A percentile compares a stretch with the other conserved stretches of the same genome.
These are phyloP conservation scores for Cacoxenus indagator DNA, from an alignment of 2,888 invertebrate genomes.

Conservation along the genomic window DNA sequence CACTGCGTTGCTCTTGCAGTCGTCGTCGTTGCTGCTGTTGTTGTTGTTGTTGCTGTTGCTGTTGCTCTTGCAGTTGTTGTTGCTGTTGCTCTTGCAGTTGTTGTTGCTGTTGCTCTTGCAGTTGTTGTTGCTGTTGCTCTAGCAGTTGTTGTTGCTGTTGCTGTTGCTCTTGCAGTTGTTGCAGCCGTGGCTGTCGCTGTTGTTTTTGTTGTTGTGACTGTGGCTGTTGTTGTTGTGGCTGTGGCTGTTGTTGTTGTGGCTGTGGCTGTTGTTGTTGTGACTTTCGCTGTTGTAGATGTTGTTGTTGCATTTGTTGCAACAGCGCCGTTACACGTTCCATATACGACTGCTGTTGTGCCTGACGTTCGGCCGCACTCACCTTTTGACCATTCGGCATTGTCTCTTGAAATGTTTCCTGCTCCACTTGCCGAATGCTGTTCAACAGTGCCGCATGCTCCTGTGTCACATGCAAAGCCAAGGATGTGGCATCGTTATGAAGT, in stretches of 20 bases:
- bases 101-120: background rate
- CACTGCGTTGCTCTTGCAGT: background rate
- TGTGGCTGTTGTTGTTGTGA: constrained; percentile 28
- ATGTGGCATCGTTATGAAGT: constrained; percentile 64
- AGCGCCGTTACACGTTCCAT: constrained; percentile 54
- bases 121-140: background rate
- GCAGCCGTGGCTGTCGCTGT: constrained; percentile 53
- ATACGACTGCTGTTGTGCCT: constrained; percentile 55
- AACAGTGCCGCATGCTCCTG: constrained; percentile 64
- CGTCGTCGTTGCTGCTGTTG: background rate
- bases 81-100: background rate
- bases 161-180: constrained; percentile 55
- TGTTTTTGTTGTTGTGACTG: constrained; percentile 57
- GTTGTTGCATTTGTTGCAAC: constrained; percentile 55
- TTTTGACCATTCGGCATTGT: constrained; percentile 44
- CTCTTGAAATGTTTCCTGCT: constrained; percentile 39
- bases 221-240: constrained; percentile 35
- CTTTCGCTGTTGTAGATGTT: constrained; percentile 42
- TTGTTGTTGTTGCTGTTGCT: background rate
- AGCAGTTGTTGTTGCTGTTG: constrained; percentile 21
- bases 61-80: background rate
- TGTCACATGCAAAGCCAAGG: constrained; percentile 66
- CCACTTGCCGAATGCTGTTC: constrained; percentile 53
- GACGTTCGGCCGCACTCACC: constrained; percentile 45
- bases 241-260: background rate